Evolutionary conservation across 2,113 vertebrate species (phyloP).

Genomic region (Epinephelus fuscoguttatus): DNA sequence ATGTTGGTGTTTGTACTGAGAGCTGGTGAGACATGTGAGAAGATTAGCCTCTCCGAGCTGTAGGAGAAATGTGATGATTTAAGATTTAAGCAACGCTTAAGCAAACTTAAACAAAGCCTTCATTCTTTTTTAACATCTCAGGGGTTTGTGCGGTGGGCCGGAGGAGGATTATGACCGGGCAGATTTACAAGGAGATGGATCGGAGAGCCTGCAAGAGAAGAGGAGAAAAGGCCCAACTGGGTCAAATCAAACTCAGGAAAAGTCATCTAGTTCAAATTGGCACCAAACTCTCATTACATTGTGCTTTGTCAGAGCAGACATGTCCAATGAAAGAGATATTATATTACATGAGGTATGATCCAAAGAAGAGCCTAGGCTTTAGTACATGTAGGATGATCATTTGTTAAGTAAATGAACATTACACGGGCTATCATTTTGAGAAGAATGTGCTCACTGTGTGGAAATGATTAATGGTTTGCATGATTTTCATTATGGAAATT

Average conservation of each 20-base stretch:
- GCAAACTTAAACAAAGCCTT: conserved; percentile 73
- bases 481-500: conserved; percentile 26
- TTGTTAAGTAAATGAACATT: conserved; percentile 46
- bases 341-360: conserved; percentile 1
- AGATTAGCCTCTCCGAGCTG: conserved; percentile 51
- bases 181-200: conserved; percentile 63
- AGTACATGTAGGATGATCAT: conserved; percentile 20
- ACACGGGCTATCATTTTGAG: neutral
- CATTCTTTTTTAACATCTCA: conserved; percentile 55
- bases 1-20: conserved; percentile 19
- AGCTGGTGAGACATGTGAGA: conserved; percentile 30
- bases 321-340: neutral
- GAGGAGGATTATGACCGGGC: conserved; percentile 60
- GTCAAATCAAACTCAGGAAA: conserved; percentile 46
- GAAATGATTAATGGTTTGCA: conserved; percentile 9
- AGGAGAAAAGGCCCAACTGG: conserved; percentile 21
- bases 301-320: conserved; percentile 5
- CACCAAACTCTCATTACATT: neutral
- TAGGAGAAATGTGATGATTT: conserved; percentile 37
- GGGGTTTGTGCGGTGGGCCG: conserved; percentile 44
- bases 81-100: conserved; percentile 46
- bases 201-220: conserved; percentile 8
- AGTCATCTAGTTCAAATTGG: conserved; percentile 28
- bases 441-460: conserved; percentile 13
- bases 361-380: conserved; percentile 20